Conservation (phyloP, 1,140 invertebrate species). For the Lepidurus arcticus region DNA sequence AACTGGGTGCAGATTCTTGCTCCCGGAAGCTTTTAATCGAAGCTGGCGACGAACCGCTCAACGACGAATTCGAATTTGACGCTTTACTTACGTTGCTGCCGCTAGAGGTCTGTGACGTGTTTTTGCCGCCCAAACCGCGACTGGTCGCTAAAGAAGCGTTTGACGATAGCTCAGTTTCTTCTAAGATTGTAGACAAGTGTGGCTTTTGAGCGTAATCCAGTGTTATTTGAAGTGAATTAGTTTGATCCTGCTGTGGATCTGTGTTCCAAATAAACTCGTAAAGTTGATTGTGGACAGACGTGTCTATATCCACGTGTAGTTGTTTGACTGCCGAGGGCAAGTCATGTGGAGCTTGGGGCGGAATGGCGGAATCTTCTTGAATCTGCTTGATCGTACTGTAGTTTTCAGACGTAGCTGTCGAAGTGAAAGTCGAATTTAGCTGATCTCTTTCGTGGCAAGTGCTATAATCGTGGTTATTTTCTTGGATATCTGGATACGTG, state of each 20-base stretch:
- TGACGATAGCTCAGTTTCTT: neutral
- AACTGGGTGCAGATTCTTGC: neutral
- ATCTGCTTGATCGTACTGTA: constrained; percentile 25
- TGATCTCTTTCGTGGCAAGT: constrained; percentile 49
- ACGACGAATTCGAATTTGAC: neutral
- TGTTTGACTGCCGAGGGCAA: neutral
- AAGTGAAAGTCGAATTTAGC: neutral
- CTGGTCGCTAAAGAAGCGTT: neutral
- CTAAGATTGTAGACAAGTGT: neutral
- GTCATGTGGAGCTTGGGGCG: neutral
- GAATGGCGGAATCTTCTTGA: neutral
- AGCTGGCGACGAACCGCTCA: neutral
- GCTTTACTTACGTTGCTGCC: neutral
- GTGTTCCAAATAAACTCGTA: neutral
- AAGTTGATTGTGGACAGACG: neutral
- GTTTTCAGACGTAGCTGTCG: neutral
- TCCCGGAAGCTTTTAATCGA: neutral
- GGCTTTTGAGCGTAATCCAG: neutral
- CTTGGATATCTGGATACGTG: constrained; percentile 55
- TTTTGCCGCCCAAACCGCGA: neutral
- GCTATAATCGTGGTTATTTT: constrained; percentile 57
- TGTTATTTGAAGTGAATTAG: neutral
- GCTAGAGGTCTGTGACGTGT: neutral
- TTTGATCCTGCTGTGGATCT: neutral
- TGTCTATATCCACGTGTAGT: neutral